A percentile compares a stretch with the other conserved stretches of the same genome.
Conservation (phyloP, 2,797 vertebrate genomes). For the Muscicapa striata region DNA sequence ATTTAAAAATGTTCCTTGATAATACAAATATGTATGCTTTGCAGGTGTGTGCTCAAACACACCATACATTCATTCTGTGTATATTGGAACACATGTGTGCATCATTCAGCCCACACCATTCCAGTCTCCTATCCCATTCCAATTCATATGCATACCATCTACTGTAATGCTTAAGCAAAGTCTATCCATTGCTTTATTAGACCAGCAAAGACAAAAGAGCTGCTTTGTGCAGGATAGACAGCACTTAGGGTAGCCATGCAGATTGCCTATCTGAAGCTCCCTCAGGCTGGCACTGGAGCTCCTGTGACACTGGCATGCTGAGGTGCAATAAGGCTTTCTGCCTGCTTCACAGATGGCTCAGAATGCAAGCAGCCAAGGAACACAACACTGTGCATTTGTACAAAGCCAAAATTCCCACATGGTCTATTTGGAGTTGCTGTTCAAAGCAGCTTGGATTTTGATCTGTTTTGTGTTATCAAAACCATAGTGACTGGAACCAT, state of each 20-base stretch:
- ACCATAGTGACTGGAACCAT: not conserved
- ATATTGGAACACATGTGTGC: not conserved
- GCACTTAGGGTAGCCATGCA: not conserved
- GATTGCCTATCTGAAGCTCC: not conserved
- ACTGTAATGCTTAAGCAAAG: not conserved
- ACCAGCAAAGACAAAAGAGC: not conserved
- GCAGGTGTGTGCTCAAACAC: not conserved
- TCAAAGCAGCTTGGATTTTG: conserved; percentile 25
- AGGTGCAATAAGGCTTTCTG: not conserved
- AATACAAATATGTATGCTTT: not conserved
- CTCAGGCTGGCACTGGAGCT: not conserved
- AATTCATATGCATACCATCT: too few species aligned
- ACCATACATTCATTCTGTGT: not conserved
- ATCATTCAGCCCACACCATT: not conserved
- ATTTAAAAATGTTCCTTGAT: not conserved
- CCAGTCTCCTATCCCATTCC: not conserved
- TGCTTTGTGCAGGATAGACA: not conserved
- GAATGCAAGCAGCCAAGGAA: conserved; percentile 13
- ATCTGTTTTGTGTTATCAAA: conserved; percentile 24
- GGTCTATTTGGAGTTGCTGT: not conserved
- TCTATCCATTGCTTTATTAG: not conserved
- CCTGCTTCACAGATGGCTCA: conserved; percentile 55
- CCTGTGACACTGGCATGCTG: not conserved
- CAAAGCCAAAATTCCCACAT: conserved; percentile 20
- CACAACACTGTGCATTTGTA: not conserved